Evolutionary conservation across 2,888 invertebrate genomes (phyloP).

Genomic region (Gonocerus acuteangulatus): DNA sequence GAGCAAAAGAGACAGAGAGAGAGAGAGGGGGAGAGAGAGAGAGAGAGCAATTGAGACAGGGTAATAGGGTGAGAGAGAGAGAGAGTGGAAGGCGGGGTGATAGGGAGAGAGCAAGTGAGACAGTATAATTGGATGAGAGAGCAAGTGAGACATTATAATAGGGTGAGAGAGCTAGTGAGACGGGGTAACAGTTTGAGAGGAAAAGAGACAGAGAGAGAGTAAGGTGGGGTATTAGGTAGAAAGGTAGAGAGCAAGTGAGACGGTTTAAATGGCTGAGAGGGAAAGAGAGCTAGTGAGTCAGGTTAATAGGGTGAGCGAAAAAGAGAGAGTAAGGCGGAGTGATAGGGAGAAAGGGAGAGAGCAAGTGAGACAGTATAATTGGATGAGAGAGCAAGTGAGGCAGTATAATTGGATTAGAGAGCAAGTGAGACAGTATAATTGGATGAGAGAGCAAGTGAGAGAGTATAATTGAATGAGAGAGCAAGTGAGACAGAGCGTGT

Average conservation of each 20-base stretch:
- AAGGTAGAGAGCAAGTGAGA: not conserved
- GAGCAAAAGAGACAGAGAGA: not conserved
- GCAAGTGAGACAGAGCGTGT: not conserved
- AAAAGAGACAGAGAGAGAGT: constrained; percentile 3
- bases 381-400: not conserved
- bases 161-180: constrained; percentile 1
- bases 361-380: not conserved
- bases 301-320: too few species aligned
- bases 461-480: not conserved
- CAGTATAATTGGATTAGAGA: not conserved
- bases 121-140: not conserved
- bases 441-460: not conserved
- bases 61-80: too few species aligned
- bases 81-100: not conserved
- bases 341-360: not conserved
- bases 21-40: too few species aligned
- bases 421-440: not conserved
- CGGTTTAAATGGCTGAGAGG: too few species aligned
- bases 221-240: not conserved
- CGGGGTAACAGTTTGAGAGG: not conserved
- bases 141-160: not conserved
- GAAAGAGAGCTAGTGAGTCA: too few species aligned
- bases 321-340: not conserved
- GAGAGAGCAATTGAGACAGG: too few species aligned
- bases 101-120: not conserved